Conservation (phyloP, 2,797 vertebrate species). For the Protonibea diacanthus region DNA sequence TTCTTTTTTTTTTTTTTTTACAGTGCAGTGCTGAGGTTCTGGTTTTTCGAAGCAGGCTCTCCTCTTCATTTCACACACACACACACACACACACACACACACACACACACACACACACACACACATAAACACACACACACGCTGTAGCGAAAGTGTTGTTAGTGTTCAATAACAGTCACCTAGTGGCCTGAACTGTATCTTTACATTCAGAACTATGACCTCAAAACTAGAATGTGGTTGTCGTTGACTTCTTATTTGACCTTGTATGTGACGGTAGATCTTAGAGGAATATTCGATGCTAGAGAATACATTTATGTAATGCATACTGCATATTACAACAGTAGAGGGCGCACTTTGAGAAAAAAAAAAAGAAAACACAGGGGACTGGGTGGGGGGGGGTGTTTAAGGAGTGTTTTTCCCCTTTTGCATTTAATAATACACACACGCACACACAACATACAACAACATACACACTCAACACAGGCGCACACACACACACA, state of each 20-base stretch:
- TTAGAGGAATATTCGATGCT: conserved; percentile 54
- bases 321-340: conserved; percentile 66
- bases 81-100: conserved; percentile 6
- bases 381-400: neutral
- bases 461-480: conserved; percentile 8
- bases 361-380: neutral
- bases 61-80: conserved; percentile 19
- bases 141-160: conserved; percentile 63
- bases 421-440: conserved; percentile 25
- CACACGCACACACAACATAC: conserved; percentile 33
- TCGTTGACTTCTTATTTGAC: conserved; percentile 59
- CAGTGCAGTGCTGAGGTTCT: conserved; percentile 9
- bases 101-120: neutral
- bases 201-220: conserved; percentile 77
- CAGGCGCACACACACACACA: conserved; percentile 8
- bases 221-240: conserved; percentile 73
- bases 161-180: conserved; percentile 73
- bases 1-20: neutral
- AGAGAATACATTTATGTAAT: conserved; percentile 63
- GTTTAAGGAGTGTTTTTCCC: conserved; percentile 1
- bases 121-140: conserved; percentile 13
- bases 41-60: conserved; percentile 25
- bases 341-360: conserved; percentile 52
- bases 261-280: conserved; percentile 53
- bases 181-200: conserved; percentile 78